These are phyloP conservation scores for Pipistrellus pipistrellus DNA, from an alignment of 2,797 vertebrate species.

Conservation along the genomic window DNA sequence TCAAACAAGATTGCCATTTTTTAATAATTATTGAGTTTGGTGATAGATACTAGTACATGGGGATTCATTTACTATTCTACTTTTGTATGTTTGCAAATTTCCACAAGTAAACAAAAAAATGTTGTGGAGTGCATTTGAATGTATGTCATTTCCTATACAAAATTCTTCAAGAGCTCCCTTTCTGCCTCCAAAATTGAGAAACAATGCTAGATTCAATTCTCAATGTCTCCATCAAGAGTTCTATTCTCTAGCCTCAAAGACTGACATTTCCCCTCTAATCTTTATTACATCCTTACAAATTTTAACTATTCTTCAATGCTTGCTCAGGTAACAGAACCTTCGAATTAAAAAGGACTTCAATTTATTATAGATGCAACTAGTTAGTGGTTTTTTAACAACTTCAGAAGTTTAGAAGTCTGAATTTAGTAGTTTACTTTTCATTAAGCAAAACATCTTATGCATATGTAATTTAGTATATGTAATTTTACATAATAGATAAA, in stretches of 20 bases:
- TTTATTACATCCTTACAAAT: constrained; percentile 20
- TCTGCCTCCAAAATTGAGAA: background rate
- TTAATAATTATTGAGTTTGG: background rate
- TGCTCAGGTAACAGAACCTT: constrained; percentile 33
- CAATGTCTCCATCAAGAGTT: background rate
- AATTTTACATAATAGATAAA: background rate
- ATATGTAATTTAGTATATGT: no score
- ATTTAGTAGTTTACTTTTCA: constrained; percentile 31
- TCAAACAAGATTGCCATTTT: background rate
- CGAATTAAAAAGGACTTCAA: background rate
- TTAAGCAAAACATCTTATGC: constrained; percentile 24
- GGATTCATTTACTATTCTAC: background rate
- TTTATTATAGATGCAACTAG: constrained; percentile 26
- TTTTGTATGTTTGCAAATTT: background rate
- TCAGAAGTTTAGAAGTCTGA: constrained; percentile 22
- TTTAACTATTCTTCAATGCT: background rate
- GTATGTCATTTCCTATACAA: background rate
- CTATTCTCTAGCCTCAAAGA: background rate
- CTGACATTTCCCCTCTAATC: background rate
- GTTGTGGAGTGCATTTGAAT: background rate
- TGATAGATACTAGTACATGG: background rate
- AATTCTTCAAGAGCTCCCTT: background rate
- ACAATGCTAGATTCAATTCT: background rate
- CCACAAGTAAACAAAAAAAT: constrained; percentile 12
- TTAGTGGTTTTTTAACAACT: constrained; percentile 25